Evolutionary conservation across 2,797 vertebrate species (phyloP), one percentile per base, ranked within the genome.

Genomic region (Enteromius paludinosus): DNA sequence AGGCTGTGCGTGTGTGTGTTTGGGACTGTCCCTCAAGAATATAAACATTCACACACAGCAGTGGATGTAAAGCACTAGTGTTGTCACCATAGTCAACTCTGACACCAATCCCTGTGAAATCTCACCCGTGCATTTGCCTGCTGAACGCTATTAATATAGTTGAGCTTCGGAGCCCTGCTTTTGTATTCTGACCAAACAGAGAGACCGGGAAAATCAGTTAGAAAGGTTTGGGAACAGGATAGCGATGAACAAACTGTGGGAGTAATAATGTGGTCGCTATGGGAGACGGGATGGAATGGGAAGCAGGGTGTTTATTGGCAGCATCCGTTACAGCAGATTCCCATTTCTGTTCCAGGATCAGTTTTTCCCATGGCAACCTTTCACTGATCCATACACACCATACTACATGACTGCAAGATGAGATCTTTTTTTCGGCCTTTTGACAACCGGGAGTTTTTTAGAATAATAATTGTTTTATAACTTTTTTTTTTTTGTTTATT

Each of bases 241-340:
- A 12, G 25, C 30, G 23, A 61, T 79, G 35, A 59, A 28, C 43
- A 68, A 45, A 38, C n/a, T n/a, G 25, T 20, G 75, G 62, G 52
- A 56, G 52, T 17, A 28, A 43, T 30, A 33, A 47, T 33, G 66
- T 17, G 25, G 66, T 47, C 41, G 9, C 41, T 72, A 17, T 15
- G 54, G 66, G 78, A 71, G 9, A 47, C 4, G 14, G 78, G 54
- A 20, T 61, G 78, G 66, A 45, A 47, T 80, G 66, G 52, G n/a
- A 59, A 43, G 9, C 61, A 3, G 43, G 76, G 62, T 18, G 33
- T 41, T 59, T 30, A 54, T 25, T 77, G 64, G 47, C 41, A 38
- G 33, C 20, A 12, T 76, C 23, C 10, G 1, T 20, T 30, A 71
- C 9, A 10, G 43, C 25, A 49, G 43, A 71, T 71, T 71, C 45